A percentile compares a stretch with the other conserved stretches of the same genome.
These are phyloP conservation scores for Drepana falcataria DNA, from an alignment of 2,888 invertebrate genomes.

Conservation along the genomic window DNA sequence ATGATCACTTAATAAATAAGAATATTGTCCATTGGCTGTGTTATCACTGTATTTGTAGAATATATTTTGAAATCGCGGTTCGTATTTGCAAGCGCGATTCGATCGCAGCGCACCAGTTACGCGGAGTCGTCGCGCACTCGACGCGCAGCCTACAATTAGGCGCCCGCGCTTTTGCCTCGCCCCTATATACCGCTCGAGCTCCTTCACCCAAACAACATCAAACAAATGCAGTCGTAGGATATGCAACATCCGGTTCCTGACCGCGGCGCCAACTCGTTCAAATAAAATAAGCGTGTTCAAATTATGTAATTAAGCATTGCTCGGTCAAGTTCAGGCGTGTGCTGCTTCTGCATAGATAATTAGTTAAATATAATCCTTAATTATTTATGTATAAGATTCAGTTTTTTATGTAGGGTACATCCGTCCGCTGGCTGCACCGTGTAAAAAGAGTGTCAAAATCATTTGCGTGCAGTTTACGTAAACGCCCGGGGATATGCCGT, in stretches of 20 bases:
- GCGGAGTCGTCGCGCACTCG: constrained; percentile 30
- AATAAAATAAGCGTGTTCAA: constrained; percentile 19
- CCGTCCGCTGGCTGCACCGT: neutral
- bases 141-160: constrained; percentile 43
- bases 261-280: constrained; percentile 11
- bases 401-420: neutral
- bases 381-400: neutral
- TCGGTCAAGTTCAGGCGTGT: constrained; percentile 34
- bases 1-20: constrained; percentile 15
- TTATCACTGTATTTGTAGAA: constrained; percentile 16
- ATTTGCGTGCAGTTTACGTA: constrained; percentile 1
- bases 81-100: neutral
- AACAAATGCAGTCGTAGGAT: neutral
- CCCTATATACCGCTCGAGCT: constrained; percentile 55
- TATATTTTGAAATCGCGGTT: neutral
- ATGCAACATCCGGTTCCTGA: constrained; percentile 16
- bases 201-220: constrained; percentile 13
- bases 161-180: constrained; percentile 48
- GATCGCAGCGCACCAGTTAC: constrained; percentile 14
- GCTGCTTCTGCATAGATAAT: neutral
- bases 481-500: neutral
- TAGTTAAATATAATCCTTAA: neutral
- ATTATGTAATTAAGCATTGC: constrained; percentile 22
- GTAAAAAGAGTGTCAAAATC: neutral
- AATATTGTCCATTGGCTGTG: constrained; percentile 23